Conservation (phyloP, 2,113 vertebrate species). For the Pseudonaja textilis region DNA sequence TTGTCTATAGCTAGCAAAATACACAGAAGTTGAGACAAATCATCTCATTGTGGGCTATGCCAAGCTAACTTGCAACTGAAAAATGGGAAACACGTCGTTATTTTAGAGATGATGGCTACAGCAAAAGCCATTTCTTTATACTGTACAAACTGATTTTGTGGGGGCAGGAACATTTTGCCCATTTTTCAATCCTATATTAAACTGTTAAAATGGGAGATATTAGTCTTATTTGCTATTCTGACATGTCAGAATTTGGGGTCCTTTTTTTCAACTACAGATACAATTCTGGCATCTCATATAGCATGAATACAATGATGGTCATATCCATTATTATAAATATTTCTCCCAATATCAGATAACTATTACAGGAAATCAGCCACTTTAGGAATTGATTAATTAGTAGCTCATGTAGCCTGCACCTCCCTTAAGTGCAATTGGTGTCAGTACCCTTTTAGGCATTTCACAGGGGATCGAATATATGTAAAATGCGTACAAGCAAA, state of each 20-base stretch:
- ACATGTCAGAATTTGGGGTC: not conserved
- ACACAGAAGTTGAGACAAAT: not conserved
- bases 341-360: not conserved
- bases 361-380: not conserved
- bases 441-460: accelerated
- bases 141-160: not conserved
- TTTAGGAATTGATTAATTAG: not conserved
- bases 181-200: not conserved
- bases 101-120: not conserved
- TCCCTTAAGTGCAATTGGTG: not conserved
- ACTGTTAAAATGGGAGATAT: not conserved
- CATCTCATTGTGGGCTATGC: not conserved
- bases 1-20: not conserved
- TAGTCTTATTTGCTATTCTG: not conserved
- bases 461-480: not conserved
- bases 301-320: not conserved
- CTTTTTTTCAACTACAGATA: not conserved
- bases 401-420: not conserved
- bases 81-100: not conserved
- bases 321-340: not conserved
- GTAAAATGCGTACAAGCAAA: accelerated
- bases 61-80: not conserved
- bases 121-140: not conserved
- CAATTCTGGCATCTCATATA: not conserved
- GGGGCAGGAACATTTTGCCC: not conserved